Base-by-base conservation (phyloP, 2,888 invertebrate species). In the Pasiphila rectangulata region DNA sequence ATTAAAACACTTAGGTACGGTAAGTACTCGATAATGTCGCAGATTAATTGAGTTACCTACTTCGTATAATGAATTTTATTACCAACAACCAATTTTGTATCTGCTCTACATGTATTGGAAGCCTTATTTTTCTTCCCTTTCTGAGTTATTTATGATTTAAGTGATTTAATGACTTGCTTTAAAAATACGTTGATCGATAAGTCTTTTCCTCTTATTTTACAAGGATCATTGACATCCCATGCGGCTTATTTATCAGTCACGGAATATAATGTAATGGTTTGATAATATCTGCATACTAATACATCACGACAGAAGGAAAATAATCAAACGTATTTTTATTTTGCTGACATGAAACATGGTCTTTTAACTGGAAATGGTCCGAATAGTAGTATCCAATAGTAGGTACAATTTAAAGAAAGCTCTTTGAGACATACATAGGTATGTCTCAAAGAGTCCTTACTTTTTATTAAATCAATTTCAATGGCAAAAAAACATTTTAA, bases 151-250 rank as follows among this genome's bases (percentile, higher is more conserved):
- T 27, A 48, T 29, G 39, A 51, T 37, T 38, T 43, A 48, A 48
- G 46, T 52, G 52, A 54, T 46, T 52, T 47, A 54, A 52, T 58
- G 52, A 47, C 51, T 52, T 45, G 52, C 34, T 51, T 46, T 49
- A 54, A 52, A 56, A 54, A 45, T 51, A 53, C 51, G 36, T 44
- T 38, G 44, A 40, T 51, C 10, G n/a, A 17, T 5, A 9, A 40
- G 29, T 32, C 49, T 46, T 48, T 36, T 54, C 49, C 52, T 51
- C 55, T 61, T 57, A 61, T 56, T 55, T 55, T 48, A 30, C 39
- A 61, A 44, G 46, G 54, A 53, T 49, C 52, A 43, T 51, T 51
- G 58, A 53, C 54, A 34, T 41, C 39, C 32, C 23, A 19, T 35
- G 19, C 23, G 42, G 16, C 23, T 38, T 39, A 43, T 37, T 36